Evolutionary conservation across 2,888 invertebrate species (phyloP).

Genomic region (Morinoia aosen): DNA sequence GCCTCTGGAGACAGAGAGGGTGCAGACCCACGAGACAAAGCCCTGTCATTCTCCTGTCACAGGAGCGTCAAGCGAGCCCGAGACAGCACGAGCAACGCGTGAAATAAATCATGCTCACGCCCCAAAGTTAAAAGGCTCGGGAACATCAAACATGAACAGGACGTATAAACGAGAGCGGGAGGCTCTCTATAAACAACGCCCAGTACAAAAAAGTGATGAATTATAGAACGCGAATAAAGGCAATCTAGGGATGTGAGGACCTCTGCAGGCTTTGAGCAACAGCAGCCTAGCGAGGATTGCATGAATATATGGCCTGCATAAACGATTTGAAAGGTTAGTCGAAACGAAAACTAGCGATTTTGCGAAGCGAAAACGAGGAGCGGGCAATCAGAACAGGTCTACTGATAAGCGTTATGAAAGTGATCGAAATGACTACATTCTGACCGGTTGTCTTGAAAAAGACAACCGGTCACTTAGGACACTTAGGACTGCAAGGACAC

Average conservation of each 20-base stretch:
- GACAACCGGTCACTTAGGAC: no score
- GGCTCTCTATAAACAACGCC: not conserved
- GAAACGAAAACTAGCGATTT: not conserved
- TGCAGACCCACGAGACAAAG: constrained; percentile 16
- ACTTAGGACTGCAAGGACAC: no score
- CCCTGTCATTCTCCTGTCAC: constrained; percentile 47
- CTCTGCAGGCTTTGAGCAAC: not conserved
- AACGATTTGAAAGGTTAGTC: not conserved
- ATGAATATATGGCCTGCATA: not conserved
- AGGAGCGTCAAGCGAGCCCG: not conserved
- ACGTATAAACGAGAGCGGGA: not conserved
- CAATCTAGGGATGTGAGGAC: not conserved
- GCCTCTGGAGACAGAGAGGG: constrained; percentile 24
- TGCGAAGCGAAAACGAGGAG: not conserved
- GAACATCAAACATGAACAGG: constrained; percentile 22
- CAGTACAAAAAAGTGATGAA: not conserved
- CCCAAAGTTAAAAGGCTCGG: not conserved
- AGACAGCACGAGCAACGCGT: not conserved
- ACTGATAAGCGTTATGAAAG: not conserved
- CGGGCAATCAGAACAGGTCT: not conserved
- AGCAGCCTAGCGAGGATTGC: not conserved
- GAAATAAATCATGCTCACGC: constrained; percentile 34
- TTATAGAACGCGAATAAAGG: not conserved
- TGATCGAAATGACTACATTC: not conserved
- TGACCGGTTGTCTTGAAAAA: not conserved